Conservation (phyloP, 1,140 invertebrate species). For the Nasonia giraulti region DNA sequence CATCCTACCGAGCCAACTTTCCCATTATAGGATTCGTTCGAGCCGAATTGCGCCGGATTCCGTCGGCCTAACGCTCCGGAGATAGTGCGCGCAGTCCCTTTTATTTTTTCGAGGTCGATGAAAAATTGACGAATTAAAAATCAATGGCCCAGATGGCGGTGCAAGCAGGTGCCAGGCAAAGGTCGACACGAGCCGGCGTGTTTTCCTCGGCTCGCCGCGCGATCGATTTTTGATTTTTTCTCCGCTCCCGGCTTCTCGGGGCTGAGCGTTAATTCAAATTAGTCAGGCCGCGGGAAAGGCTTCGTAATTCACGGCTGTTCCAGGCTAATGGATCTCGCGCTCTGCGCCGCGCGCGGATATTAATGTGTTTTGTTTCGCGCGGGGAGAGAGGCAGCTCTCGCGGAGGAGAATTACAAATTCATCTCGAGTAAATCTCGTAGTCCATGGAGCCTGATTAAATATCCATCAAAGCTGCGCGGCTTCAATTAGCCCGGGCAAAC, state of each 20-base stretch:
- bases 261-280: not conserved
- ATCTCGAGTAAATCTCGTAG: not conserved
- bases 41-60: too few species aligned
- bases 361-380: not conserved
- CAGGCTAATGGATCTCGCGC: not conserved
- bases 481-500: not conserved
- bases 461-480: not conserved
- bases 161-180: not conserved
- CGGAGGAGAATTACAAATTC: not conserved
- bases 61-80: not conserved
- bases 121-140: slow-evolving; percentile 47
- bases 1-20: too few species aligned
- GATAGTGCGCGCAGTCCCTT: not conserved
- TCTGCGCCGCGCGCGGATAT: not conserved
- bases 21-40: too few species aligned
- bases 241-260: too few species aligned
- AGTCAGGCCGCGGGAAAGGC: not conserved
- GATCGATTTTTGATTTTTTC: not conserved
- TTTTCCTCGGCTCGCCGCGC: not conserved
- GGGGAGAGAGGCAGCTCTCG: not conserved
- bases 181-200: not conserved
- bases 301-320: not conserved
- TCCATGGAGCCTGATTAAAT: not conserved
- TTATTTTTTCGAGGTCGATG: slow-evolving; percentile 39
- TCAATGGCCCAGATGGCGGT: slow-evolving; percentile 40